Evolutionary conservation across 2,113 vertebrate genomes (phyloP), one percentile per base, ranked within the genome.

Genomic region (Lichenostomus cassidix): DNA sequence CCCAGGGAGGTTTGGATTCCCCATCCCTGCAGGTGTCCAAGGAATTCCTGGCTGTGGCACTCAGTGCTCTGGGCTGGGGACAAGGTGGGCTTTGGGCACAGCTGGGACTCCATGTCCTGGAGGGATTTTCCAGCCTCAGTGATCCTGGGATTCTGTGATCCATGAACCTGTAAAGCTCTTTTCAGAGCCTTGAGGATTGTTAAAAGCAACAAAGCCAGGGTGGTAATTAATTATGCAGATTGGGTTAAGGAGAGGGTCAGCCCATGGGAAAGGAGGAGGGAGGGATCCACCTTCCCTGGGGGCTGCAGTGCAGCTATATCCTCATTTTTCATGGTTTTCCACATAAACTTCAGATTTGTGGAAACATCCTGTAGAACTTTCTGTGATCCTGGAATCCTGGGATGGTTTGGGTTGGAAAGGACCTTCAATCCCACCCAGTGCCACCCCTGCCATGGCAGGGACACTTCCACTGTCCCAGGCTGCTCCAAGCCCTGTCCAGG

Each of bases 321-420:
- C 49, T 8, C 7, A 15, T 9, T 39, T 62, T 65, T 49, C 28
- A 0, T 8, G 4, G 41, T 11, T 79, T 70, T 23, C 44, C 24
- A 2, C 12, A 1, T 7, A 14, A 74, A 49, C 20, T 35, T 11
- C 2, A 0, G 29, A 3, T 20, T 47, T 65, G 3, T 7, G 46
- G 73, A 39, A 44, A 21, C 35, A 35, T 59, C 55, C 41, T 47
- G 1, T 2, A 31, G 69, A 35, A 28, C 35, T 70, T 44, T 0
- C 15, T 10, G 29, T 35, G 56, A 14, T 46, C 23, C 1, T 11
- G 52, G 44, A 33, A 12, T 52, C 12, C 1, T 15, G 23, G 44
- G 16, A 16, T 25, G 33, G 23, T 39, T 67, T 39, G 39, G 23
- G 33, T 31, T 29, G 33, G 53, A 9, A 46, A 16, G 53, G 28